Evolutionary conservation across 2,797 vertebrate genomes (phyloP).

Genomic region (Oophaga sylvatica): DNA sequence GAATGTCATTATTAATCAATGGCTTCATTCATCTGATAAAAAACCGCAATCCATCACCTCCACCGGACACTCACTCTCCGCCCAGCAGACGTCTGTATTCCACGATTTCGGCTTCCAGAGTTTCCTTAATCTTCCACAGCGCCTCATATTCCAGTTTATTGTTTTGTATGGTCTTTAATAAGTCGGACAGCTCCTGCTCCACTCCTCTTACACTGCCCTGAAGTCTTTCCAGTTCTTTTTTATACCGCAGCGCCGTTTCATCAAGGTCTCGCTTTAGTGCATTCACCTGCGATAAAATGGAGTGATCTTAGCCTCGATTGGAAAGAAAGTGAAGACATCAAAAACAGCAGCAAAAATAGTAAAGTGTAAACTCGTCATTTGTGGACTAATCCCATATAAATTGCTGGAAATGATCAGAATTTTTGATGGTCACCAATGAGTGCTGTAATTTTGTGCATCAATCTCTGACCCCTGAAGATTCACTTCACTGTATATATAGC

Average conservation of each 20-base stretch:
- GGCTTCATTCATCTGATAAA: conserved; percentile 28
- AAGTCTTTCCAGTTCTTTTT: conserved; percentile 78
- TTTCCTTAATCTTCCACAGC: conserved; percentile 82
- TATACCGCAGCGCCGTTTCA: conserved; percentile 77
- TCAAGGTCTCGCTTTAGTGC: conserved; percentile 79
- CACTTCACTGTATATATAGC: too few relatives aligned
- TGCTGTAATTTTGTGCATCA: too few relatives aligned
- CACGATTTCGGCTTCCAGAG: conserved; percentile 81
- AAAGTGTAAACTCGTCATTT: neutral
- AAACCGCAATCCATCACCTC: neutral
- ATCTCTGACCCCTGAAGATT: too few relatives aligned
- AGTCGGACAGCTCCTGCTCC: conserved; percentile 81
- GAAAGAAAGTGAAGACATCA: too few relatives aligned
- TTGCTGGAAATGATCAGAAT: too few relatives aligned
- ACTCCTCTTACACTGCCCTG: conserved; percentile 78
- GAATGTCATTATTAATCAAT: conserved; percentile 9
- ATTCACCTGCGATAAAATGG: conserved; percentile 66
- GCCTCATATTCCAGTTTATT: conserved; percentile 82
- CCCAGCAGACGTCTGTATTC: conserved; percentile 82
- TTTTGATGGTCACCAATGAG: too few relatives aligned
- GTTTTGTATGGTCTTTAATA: conserved; percentile 80
- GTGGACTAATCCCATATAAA: neutral
- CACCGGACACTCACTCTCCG: conserved; percentile 67
- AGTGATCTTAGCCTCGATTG: neutral
- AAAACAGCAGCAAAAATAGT: neutral